Base-by-base conservation (phyloP, 2,113 vertebrate genomes). In the Athene noctua region DNA sequence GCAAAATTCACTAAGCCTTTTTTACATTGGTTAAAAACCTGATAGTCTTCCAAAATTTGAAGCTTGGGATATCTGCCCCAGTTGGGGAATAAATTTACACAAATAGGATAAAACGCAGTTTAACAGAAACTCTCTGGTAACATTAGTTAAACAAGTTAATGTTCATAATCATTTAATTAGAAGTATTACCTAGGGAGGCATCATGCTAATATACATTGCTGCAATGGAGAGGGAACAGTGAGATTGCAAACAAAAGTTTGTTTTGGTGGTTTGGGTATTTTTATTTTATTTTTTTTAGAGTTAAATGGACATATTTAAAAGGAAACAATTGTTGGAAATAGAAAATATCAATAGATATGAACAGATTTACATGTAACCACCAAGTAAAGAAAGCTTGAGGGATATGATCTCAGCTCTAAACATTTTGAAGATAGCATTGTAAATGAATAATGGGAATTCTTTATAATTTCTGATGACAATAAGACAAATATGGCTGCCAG, bases 1-100 rank as follows among this genome's bases (percentile, higher is more conserved):
- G 7, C 4, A 61, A 88, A 81, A 58, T 46, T 25, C 2, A 21
- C 25, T 0, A 49, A 73, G 2, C 1, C 2, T 5, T 59, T 63
- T 81, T 32, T 11, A 30, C 27, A 63, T 13, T 75, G 29, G 34
- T n/a, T 67, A 46, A 62, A 52, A 62, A 34, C 57, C 52, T 36
- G 0, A 29, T 3, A 42, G 7, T 38, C 9, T 84, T 78, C 15
- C 38, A 65, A 47, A 29, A 58, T 11, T 2, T 77, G 8, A 51
- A 49, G 16, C 25, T 32, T 38, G 44, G 11, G 5, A 49, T 34
- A 21, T 62, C 18, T 85, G 11, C 7, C 34, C 42, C 0, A 4
- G 7, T 30, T 77, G 32, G 46, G 13, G 26, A 94, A 68, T 47
- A 70, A 65, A 70, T 52, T 73, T 34, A 66, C 27, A 62, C 7